Base-by-base conservation (phyloP, 2,113 vertebrate genomes). In the Embiotoca jacksoni region DNA sequence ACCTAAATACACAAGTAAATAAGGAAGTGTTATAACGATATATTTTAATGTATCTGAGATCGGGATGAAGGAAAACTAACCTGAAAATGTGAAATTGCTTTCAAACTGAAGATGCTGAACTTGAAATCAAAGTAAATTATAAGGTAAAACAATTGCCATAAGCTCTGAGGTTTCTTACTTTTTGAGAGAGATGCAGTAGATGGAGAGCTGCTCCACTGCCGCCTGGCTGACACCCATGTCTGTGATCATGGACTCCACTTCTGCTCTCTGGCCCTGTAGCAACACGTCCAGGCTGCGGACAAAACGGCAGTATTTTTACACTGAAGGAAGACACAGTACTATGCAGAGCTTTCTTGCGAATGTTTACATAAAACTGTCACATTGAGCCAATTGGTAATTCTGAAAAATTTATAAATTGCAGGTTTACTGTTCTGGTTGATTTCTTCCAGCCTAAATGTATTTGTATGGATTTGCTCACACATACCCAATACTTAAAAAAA, bases 111-210 rank as follows among this genome's bases (percentile, higher is more conserved):
- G 23, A 23, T 23, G 23, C 23, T 23, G 23, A 23, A 23, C 23
- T 23, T 44, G 41, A 44, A 5, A 44, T 44, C 44, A 9, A 16
- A 5, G 11, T 44, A 68, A 41, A 49, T 5, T n/a, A 36, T 23
- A 36, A 5, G 23, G 23, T 23, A 23, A 50, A 60, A 14, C 1
- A 11, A 49, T 8, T 16, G 33, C 1, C 5, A 15, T 5, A 6
- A 31, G 15, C 32, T 10, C 3, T 31, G 1, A 23, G 32, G 36
- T 15, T 31, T 5, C 95, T 71, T 94, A 99, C 98, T 99, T 99
- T 92, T 99, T 99, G 39, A 99, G 95, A 0, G 98, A 99, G 62
- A 99, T 94, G 44, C 98, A 99, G 91, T 97, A 99, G 84, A 98
- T 90, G 0, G 98, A 96, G 65, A 99, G 95, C 89, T 99, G 98